Conservation (phyloP, 2,888 invertebrate species). For the Choristoneura rosaceana region DNA sequence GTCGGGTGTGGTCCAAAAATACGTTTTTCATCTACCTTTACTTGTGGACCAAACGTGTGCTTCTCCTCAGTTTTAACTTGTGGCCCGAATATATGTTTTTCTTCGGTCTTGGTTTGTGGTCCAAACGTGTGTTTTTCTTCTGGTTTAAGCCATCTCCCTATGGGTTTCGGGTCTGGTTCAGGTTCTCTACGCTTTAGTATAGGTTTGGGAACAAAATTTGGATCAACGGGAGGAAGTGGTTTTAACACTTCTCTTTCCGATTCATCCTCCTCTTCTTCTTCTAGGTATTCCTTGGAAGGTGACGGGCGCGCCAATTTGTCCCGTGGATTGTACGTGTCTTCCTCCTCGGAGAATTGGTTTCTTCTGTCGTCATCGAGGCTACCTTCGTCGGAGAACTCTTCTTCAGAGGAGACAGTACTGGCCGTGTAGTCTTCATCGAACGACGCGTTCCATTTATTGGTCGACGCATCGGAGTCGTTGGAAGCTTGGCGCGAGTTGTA, state of each 20-base stretch:
- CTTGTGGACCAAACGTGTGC: slow-evolving; percentile 28
- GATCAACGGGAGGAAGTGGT: slow-evolving; percentile 87
- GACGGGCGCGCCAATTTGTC: slow-evolving; percentile 73
- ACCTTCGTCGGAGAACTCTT: slow-evolving; percentile 74
- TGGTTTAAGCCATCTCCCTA: slow-evolving; percentile 23
- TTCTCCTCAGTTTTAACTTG: slow-evolving; percentile 43
- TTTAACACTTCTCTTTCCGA: slow-evolving; percentile 86
- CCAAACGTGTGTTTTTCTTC: slow-evolving; percentile 46
- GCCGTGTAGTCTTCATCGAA: slow-evolving; percentile 88
- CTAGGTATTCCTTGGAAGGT: slow-evolving; percentile 59
- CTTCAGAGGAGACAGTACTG: slow-evolving; percentile 86
- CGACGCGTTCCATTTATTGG: slow-evolving; percentile 77
- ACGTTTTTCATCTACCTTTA: slow-evolving; percentile 34
- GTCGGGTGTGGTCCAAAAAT: slow-evolving; percentile 21
- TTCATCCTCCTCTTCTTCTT: slow-evolving; percentile 79
- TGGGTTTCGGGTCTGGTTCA: slow-evolving; percentile 53
- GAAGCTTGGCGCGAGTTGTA: slow-evolving; percentile 61
- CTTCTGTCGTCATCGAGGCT: slow-evolving; percentile 71
- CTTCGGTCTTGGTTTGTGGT: slow-evolving; percentile 43
- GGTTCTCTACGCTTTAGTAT: slow-evolving; percentile 88
- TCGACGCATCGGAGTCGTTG: slow-evolving; percentile 64
- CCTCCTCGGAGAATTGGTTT: slow-evolving; percentile 79
- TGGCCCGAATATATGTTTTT: slow-evolving; percentile 43
- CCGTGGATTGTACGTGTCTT: slow-evolving; percentile 89
- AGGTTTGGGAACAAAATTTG: slow-evolving; percentile 91